Evolutionary conservation across 2,888 invertebrate genomes (phyloP), one percentile per base, ranked within the genome.

Genomic region (Endomychus coccineus): DNA sequence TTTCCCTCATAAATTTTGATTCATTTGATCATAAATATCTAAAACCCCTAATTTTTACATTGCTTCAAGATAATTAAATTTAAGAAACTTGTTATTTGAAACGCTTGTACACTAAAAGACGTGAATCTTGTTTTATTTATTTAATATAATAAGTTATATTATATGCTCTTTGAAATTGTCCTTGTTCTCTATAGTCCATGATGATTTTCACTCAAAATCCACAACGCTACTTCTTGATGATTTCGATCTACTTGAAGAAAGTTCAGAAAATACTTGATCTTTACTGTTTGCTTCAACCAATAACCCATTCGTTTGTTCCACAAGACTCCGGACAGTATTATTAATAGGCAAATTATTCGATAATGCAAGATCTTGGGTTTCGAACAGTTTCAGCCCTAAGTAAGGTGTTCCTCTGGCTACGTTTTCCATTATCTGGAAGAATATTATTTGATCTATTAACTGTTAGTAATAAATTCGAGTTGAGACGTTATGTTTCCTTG

Each of bases 361-460:
- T 23, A 70, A 49, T 38, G 67, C 61, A 0, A 71, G 58, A 2
- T 70, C 69, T 9, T 67, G 60, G 22, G 73, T 67, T 6, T 71
- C 70, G 39, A 64, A 60, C 17, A 73, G 64, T 39, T 66, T 67
- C 39, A 78, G 54, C 0, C 75, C 73, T 27, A 77, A 58, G 56
- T 75, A 74, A 0, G 78, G 77, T 0, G 77, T 76, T 0, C 77
- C 72, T 27, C 68, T 62, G 3, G 62, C 64, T 2, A 77, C 74
- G 10, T 71, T 68, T 11, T 62, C 55, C n/a, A 59, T 52, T 70
- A 75, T 72, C 73, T 76, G 52, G 6, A 54, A 56, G 40, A 46
- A 49, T 40, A 12, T 14, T 11, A n/a, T n/a, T n/a, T n/a, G n/a
- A n/a, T n/a, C n/a, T n/a, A n/a, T n/a, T n/a, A n/a, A n/a, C n/a